phyloP scores from a whole-genome alignment of 2,797 vertebrate species.

The Tapera naevia region DNA sequence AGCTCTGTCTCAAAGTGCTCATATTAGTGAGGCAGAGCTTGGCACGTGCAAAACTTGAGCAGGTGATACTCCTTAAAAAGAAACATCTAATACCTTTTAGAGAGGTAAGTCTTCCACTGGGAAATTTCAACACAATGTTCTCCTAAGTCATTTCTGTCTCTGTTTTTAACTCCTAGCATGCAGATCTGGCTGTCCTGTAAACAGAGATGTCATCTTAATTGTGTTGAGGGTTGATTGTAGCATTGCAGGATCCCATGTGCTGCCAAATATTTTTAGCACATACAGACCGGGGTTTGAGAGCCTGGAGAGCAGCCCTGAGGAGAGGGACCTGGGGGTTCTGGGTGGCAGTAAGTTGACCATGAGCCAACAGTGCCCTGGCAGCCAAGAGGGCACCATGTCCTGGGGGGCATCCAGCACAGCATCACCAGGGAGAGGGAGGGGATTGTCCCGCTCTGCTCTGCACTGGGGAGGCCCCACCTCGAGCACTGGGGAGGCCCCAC shows the following conservation, averaged over 20 bases:
- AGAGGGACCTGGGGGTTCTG: too few species aligned
- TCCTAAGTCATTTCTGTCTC: background rate
- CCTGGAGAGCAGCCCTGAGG: too few species aligned
- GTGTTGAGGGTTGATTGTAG: background rate
- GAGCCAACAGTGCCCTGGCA: too few species aligned
- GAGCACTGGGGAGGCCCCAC: too few species aligned
- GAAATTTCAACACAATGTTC: background rate
- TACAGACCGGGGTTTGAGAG: too few species aligned
- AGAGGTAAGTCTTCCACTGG: background rate
- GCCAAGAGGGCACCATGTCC: too few species aligned
- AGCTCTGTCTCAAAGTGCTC: background rate
- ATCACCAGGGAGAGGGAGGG: too few species aligned
- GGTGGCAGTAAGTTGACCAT: too few species aligned
- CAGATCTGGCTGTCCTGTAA: background rate
- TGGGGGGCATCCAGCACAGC: too few species aligned
- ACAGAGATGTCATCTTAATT: background rate
- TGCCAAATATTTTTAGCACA: background rate
- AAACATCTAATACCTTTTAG: background rate
- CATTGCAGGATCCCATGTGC: rapidly evolving
- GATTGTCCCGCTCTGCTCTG: too few species aligned
- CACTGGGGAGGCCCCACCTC: too few species aligned
- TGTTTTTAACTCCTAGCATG: background rate
- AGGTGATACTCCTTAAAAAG: background rate
- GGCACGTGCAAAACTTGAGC: background rate
- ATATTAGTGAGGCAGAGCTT: background rate